Evolutionary conservation across 2,888 invertebrate genomes (phyloP), one percentile per base, ranked within the genome.

Genomic region (Brenthis daphne): DNA sequence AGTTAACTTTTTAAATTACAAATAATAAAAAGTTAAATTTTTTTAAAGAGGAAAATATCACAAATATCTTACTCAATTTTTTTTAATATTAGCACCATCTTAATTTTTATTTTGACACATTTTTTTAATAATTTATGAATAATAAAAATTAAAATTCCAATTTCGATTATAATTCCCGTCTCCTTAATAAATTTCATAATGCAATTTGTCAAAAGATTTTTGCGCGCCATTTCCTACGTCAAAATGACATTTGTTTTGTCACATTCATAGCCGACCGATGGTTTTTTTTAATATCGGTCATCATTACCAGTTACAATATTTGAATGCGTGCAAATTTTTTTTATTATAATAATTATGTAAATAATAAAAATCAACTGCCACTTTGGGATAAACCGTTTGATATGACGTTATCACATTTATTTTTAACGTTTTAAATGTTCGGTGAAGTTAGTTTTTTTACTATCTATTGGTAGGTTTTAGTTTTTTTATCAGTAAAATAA

Each of bases 401-500:
- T 20, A 57, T 43, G 37, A 81, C 82, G 82, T 82, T 81, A 82
- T 80, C 76, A 72, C 77, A 76, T 77, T 81, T 82, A 80, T 76
- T 76, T 82, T 81, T 81, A 81, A 80, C 53, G 29, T 29, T 82
- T 77, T 79, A 29, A 78, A 77, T 78, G 80, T 78, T 75, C 77
- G 80, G 78, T 79, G 81, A 77, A 77, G 77, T 81, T 80, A 70
- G 55, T 82, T 82, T 79, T 86, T 82, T 82, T 84, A 83, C 82
- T 84, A 83, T 81, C 81, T 83, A 80, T 84, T 81, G 78, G 79
- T 90, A 90, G 89, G 84, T 88, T 87, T 84, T 88, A 88, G 88
- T 89, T 90, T 87, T 89, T 89, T 90, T 84, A 89, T 88, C 84
- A 82, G 79, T 87, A 86, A 88, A 87, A 85, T 82, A 87, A 85